phyloP scores from a whole-genome alignment of 2,113 vertebrate genomes.

The Coptodon rendalli region DNA sequence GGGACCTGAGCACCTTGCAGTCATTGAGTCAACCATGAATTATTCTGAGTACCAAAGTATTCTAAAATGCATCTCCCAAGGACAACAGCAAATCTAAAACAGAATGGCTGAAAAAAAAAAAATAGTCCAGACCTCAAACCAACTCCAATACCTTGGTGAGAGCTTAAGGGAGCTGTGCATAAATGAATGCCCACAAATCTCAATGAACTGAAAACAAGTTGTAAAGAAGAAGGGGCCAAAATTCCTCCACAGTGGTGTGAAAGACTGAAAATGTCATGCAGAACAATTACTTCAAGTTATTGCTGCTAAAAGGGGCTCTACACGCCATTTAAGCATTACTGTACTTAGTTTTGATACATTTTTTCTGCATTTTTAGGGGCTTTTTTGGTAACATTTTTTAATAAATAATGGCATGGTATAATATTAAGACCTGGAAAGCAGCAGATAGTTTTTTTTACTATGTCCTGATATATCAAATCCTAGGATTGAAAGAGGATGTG shows the following conservation, averaged over 20 bases:
- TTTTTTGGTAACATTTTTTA: neutral
- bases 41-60: neutral
- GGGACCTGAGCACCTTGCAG: neutral
- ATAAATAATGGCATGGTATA: neutral
- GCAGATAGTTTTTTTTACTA: neutral
- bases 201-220: neutral
- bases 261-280: neutral
- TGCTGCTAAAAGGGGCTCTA: neutral
- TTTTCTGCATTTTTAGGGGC: neutral
- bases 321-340: neutral
- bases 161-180: neutral
- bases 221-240: neutral
- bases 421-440: neutral
- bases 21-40: too few relatives aligned
- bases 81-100: neutral
- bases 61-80: neutral
- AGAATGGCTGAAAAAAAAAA: neutral
- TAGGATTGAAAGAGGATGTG: neutral
- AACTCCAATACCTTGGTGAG: neutral
- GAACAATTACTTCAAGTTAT: neutral
- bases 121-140: neutral
- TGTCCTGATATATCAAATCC: rapidly evolving
- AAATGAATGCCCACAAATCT: neutral
- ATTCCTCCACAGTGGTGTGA: neutral
- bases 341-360: neutral